Base-by-base conservation (phyloP, 2,797 vertebrate species). In the Cossypha dichroa region DNA sequence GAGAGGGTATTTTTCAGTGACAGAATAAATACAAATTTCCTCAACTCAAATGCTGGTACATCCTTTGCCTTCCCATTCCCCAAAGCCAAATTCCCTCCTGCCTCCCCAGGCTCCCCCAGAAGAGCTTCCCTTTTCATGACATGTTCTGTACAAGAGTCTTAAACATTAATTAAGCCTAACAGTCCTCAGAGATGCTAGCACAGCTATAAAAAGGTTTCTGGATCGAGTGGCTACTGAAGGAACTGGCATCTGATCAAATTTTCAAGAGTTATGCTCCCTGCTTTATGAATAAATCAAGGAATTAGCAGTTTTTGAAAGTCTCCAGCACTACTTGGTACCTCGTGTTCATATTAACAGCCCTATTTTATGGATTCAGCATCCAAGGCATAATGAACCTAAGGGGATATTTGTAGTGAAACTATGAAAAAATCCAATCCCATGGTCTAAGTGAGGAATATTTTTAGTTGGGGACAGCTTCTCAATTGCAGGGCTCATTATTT, bases 201-300 rank as follows among this genome's bases (percentile, higher is more conserved):
- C 40, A 63, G 82, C 94, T 96, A 95, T 95, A 95, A 96, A 94
- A 96, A 96, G 91, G 55, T 52, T 93, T 83, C 76, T 55, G 94
- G 68, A 85, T 74, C 1, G 6, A 94, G 85, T 38, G 78, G 92
- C 91, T 90, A 91, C 93, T 40, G 82, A 96, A 91, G 94, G 91
- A 96, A 93, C 94, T 94, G 94, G 94, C 93, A 93, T 67, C 92
- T 94, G 95, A 96, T 97, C 87, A 96, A 97, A 94, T 90, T 96
- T 96, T 93, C 82, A 96, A 38, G 79, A 94, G 87, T 93, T 93
- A 58, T 7, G 23, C 82, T 93, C 87, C 84, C 76, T 73, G 66
- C 85, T 90, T 94, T 90, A 96, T 96, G 87, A 95, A 97, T 94
- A 95, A 96, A 88, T 88, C 63, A 94, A 77, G 73, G 82, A 90